phyloP scores from a whole-genome alignment of 2,888 invertebrate genomes.

The Elmis aenea region DNA sequence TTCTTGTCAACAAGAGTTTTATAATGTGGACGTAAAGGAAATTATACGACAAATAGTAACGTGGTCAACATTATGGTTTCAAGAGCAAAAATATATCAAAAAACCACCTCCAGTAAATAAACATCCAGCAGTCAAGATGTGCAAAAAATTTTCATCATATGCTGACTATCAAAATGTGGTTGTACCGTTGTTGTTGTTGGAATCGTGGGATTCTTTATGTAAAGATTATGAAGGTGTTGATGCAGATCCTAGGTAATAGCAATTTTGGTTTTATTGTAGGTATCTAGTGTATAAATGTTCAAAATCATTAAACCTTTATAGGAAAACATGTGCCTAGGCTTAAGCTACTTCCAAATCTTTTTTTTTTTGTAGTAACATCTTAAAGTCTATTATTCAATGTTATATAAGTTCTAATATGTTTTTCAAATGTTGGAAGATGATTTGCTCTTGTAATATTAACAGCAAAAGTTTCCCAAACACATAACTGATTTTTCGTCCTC shows the following conservation, averaged over 20 bases:
- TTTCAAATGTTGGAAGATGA: too few relatives aligned
- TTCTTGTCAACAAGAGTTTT: too few relatives aligned
- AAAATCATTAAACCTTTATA: neutral
- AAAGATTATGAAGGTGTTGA: constrained; percentile 6
- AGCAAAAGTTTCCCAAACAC: too few relatives aligned
- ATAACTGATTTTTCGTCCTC: too few relatives aligned
- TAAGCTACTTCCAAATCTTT: neutral
- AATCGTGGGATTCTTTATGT: constrained; percentile 53
- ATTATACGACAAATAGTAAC: constrained; percentile 54
- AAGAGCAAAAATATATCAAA: constrained; percentile 49
- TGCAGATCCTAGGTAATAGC: constrained; percentile 2
- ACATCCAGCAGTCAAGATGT: constrained; percentile 50
- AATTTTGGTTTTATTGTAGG: too few relatives aligned
- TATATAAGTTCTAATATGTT: too few relatives aligned
- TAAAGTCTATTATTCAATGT: too few relatives aligned
- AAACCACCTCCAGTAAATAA: constrained; percentile 54
- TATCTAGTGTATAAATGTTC: neutral
- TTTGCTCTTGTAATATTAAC: too few relatives aligned
- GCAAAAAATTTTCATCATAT: constrained; percentile 53
- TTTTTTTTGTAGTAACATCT: too few relatives aligned
- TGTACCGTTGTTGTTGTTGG: constrained; percentile 56
- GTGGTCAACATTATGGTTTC: constrained; percentile 66
- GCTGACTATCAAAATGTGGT: constrained; percentile 56
- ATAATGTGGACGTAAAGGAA: constrained; percentile 45
- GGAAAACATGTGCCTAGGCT: neutral